Evolutionary conservation across 2,113 vertebrate genomes (phyloP).

Genomic region (Ictalurus punctatus): DNA sequence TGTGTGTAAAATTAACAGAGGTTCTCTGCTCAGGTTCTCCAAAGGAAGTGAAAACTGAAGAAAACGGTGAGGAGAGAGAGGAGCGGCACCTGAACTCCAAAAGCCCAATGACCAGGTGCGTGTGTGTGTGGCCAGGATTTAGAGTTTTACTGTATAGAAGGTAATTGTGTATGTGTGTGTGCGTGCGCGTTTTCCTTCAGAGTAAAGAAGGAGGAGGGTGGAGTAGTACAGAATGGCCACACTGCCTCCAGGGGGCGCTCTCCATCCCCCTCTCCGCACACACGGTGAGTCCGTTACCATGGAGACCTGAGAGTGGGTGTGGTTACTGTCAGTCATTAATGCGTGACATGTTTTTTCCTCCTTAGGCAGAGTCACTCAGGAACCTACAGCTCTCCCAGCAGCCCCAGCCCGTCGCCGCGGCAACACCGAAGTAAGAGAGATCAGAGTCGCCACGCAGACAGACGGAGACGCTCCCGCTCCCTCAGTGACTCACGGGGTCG

Average conservation of each 20-base stretch:
- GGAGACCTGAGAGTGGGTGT: background rate
- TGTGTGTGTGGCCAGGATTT: background rate
- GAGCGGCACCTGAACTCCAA: constrained; percentile 79
- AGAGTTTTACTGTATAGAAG: background rate
- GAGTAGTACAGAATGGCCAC: constrained; percentile 72
- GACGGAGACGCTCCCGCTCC: constrained; percentile 84
- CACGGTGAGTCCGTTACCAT: constrained; percentile 80
- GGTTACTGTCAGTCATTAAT: background rate
- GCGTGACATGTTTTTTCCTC: background rate
- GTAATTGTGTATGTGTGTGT: background rate
- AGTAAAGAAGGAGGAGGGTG: constrained; percentile 90
- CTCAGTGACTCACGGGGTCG: constrained; percentile 79
- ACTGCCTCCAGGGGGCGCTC: constrained; percentile 82
- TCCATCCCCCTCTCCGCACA: constrained; percentile 67
- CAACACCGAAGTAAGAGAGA: constrained; percentile 73
- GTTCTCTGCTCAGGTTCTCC: constrained; percentile 76
- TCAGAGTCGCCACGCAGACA: constrained; percentile 74
- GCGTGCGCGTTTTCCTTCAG: constrained; percentile 59
- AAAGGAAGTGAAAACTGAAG: constrained; percentile 85
- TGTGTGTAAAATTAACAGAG: constrained; percentile 37
- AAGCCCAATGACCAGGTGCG: constrained; percentile 91
- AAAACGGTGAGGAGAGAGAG: constrained; percentile 84
- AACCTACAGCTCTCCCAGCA: constrained; percentile 92
- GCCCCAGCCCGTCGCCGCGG: constrained; percentile 87
- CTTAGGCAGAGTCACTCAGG: constrained; percentile 81